phyloP scores from a whole-genome alignment of 2,888 invertebrate genomes.

The Teleiodes luculella region DNA sequence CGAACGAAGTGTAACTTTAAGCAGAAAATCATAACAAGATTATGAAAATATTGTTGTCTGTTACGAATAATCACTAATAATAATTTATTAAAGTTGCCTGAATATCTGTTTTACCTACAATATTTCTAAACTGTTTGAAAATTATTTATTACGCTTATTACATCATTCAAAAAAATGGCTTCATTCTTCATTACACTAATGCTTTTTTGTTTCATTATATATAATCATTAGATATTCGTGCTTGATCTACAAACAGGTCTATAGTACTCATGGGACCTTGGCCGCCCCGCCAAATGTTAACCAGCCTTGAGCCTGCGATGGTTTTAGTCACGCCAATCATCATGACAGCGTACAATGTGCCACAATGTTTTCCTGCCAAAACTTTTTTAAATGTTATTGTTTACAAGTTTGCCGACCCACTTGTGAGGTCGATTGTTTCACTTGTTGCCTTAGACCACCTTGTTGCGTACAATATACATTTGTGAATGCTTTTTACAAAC shows the following conservation, averaged over 20 bases:
- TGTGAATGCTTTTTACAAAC: not conserved
- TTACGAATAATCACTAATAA: too few species aligned
- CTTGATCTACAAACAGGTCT: conserved; percentile 1
- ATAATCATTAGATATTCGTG: not conserved
- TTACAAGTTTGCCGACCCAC: not conserved
- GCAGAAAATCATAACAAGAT: too few species aligned
- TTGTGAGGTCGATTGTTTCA: conserved; percentile 26
- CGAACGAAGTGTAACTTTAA: too few species aligned
- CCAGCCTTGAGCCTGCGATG: conserved; percentile 63
- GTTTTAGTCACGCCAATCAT: conserved; percentile 59
- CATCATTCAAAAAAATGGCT: too few species aligned
- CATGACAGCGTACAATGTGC: not conserved
- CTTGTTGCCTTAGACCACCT: too few species aligned
- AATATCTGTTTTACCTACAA: too few species aligned
- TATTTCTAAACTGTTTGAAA: too few species aligned
- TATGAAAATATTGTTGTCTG: too few species aligned
- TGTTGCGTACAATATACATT: not conserved
- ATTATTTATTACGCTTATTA: too few species aligned
- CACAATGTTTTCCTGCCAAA: not conserved
- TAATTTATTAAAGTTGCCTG: too few species aligned
- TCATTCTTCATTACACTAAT: not conserved
- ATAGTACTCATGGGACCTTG: conserved; percentile 46
- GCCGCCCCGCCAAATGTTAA: conserved; percentile 56
- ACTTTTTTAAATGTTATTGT: not conserved
- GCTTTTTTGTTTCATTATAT: not conserved